Evolutionary conservation across 2,113 vertebrate genomes (phyloP).

Genomic region (Erythrocebus patas): DNA sequence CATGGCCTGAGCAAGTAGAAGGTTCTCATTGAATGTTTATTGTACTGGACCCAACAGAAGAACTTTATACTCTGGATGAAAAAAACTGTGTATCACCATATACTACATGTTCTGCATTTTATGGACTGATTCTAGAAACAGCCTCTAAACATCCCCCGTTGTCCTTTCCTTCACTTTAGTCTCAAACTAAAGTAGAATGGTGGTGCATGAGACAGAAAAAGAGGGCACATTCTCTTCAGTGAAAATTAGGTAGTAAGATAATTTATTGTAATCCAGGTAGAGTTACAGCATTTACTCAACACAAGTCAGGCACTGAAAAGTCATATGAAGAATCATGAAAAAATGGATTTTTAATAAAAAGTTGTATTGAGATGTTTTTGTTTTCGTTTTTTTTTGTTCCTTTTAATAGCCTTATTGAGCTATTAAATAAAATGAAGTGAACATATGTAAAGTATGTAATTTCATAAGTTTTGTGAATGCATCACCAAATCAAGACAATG

Average conservation of each 20-base stretch:
- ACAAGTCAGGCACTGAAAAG: neutral
- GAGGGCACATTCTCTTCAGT: neutral
- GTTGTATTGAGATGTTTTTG: neutral
- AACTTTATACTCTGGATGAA: neutral
- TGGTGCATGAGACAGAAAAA: neutral
- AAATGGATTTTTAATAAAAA: neutral
- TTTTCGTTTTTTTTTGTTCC: neutral
- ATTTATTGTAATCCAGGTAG: neutral
- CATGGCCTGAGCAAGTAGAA: neutral
- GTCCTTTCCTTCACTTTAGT: neutral
- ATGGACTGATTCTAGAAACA: neutral
- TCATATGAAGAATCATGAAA: neutral
- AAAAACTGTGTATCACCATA: neutral
- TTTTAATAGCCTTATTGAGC: neutral
- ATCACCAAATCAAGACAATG: neutral
- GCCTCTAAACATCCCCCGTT: neutral
- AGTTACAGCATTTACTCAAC: neutral
- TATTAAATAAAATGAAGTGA: neutral
- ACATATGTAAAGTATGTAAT: neutral
- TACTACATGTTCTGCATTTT: neutral
- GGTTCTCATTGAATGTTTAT: neutral
- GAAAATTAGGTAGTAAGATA: neutral
- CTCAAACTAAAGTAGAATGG: neutral
- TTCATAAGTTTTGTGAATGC: neutral
- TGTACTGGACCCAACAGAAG: neutral